Conservation (phyloP, 2,888 invertebrate species). For the Mechanitis mazaeus region DNA sequence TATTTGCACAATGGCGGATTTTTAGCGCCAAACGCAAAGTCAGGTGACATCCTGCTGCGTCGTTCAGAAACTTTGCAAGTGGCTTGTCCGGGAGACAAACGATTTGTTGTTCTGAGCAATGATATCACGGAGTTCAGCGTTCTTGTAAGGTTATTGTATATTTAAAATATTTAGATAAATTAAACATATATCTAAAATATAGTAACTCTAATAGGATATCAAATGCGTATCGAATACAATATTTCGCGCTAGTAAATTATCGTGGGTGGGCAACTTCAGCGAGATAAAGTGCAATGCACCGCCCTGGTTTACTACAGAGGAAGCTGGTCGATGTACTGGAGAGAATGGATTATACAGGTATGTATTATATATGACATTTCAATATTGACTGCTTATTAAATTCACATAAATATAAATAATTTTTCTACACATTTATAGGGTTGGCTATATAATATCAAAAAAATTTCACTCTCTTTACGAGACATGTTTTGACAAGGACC, state of each 20-base stretch:
- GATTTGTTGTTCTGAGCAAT: constrained; percentile 43
- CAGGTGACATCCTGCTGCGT: constrained; percentile 41
- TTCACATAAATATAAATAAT: not conserved
- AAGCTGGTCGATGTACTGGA: constrained; percentile 32
- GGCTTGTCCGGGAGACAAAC: constrained; percentile 50
- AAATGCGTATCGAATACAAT: constrained; percentile 46
- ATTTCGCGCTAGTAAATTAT: constrained; percentile 41
- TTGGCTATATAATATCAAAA: constrained; percentile 48
- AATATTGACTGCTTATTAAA: too few species aligned
- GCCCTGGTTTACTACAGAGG: constrained; percentile 43
- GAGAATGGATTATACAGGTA: constrained; percentile 44
- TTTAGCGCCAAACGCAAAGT: constrained; percentile 37
- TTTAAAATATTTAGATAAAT: not conserved
- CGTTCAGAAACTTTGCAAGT: constrained; percentile 44
- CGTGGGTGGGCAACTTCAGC: constrained; percentile 46
- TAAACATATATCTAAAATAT: not conserved
- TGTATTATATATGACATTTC: not conserved
- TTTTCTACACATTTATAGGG: constrained; percentile 34
- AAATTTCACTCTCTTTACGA: constrained; percentile 48
- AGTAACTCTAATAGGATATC: constrained; percentile 44
- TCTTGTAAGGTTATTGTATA: constrained; percentile 37
- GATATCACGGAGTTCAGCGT: constrained; percentile 36
- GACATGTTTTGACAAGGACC: constrained; percentile 48
- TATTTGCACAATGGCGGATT: constrained; percentile 45
- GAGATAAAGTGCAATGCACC: constrained; percentile 46